Evolutionary conservation across 1,140 invertebrate species (phyloP), one percentile per base, ranked within the genome.

Genomic region (Rhynchophorus ferrugineus): DNA sequence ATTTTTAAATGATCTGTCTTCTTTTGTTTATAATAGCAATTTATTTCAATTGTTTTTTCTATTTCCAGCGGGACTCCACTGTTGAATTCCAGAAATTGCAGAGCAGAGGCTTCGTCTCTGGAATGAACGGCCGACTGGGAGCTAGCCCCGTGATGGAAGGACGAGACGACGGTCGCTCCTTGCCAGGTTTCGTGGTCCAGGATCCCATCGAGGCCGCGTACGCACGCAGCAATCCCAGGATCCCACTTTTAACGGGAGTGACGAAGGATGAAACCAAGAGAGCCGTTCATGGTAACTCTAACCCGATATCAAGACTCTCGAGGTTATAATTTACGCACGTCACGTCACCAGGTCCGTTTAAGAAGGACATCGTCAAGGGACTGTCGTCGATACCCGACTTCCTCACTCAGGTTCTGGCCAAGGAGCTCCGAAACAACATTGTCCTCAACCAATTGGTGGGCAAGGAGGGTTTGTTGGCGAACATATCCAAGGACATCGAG

Each of bases 221-320:
- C 22, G 66, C 70, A 3, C 70, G 69, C 11, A 64, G 74, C 11
- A 71, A 75, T 51, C 76, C 77, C 9, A 69, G 73, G 0, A 75
- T 83, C 16, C 84, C 84, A 0, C 60, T 88, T 45, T 69, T 88
- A 0, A 85, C 78, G 0, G 85, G 84, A 2, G 80, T 85, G 2
- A 78, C 79, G 1, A 82, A 79, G 19, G 78, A 84, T 34, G 84
- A 87, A 68, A 85, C 83, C 0, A 77, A 79, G 14, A 67, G 69
- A 14, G 78, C 78, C 18, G 70, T 82, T 17, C 71, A 75, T 54
- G 78, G 79, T 70, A 72, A 29, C 3, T n/a, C n/a, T n/a, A n/a
- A n/a, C n/a, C n/a, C n/a, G n/a, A n/a, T n/a, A n/a, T n/a, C n/a
- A n/a, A n/a, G n/a, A n/a, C n/a, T n/a, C n/a, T n/a, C n/a, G n/a